A percentile compares a stretch with the other conserved stretches of the same genome.
Evolutionary conservation across 2,888 invertebrate species (phyloP).

Genomic region (Acronicta alni): DNA sequence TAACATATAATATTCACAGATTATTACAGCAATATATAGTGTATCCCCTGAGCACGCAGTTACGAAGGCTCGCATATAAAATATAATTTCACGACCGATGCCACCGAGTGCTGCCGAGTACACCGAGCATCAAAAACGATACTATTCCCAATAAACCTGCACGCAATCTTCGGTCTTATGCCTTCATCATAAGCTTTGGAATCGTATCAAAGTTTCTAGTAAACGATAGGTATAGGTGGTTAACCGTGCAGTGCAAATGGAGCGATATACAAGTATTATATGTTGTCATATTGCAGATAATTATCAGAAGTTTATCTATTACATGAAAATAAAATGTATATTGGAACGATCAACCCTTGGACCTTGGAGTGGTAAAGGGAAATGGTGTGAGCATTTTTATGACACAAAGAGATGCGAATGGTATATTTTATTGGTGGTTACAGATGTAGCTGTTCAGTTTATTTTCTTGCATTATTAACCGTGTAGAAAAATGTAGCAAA

Average conservation of each 20-base stretch:
- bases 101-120: slow-evolving; percentile 47
- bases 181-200: not conserved
- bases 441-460: too few species aligned
- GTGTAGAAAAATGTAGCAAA: too few species aligned
- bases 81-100: slow-evolving; percentile 55
- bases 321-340: slow-evolving; percentile 5
- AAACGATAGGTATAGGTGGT: slow-evolving; percentile 39
- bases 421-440: not conserved
- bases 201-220: slow-evolving; percentile 17
- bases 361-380: not conserved
- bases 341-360: not conserved
- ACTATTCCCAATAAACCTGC: slow-evolving; percentile 3
- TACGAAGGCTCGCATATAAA: slow-evolving; percentile 46
- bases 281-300: slow-evolving; percentile 19
- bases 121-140: slow-evolving; percentile 49
- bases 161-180: slow-evolving; percentile 34
- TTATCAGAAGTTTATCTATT: slow-evolving; percentile 43
- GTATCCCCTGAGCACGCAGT: slow-evolving; percentile 23
- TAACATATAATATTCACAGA: slow-evolving; percentile 6
- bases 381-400: not conserved
- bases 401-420: not conserved
- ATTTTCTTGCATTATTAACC: too few species aligned
- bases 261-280: slow-evolving; percentile 44
- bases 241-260: slow-evolving; percentile 52
- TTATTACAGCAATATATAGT: slow-evolving; percentile 41